These are phyloP conservation scores for Tetramorium alpestre DNA, from an alignment of 1,140 invertebrate genomes.

Conservation along the genomic window DNA sequence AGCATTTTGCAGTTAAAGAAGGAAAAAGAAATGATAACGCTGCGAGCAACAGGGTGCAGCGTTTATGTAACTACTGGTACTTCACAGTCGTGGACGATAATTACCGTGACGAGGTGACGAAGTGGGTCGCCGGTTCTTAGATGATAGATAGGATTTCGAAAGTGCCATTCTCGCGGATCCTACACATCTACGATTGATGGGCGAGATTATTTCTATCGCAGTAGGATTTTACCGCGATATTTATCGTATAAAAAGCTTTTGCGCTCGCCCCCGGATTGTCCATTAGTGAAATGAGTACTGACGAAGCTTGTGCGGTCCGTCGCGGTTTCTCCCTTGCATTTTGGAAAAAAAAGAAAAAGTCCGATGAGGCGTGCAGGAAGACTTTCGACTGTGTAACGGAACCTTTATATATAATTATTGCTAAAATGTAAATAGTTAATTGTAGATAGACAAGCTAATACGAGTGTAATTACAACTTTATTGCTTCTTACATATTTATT, in stretches of 20 bases:
- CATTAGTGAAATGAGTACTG: slow-evolving; percentile 24
- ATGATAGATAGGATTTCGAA: slow-evolving; percentile 40
- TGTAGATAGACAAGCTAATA: not conserved
- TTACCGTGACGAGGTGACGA: slow-evolving; percentile 17
- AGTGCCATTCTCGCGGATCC: not conserved
- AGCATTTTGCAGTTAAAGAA: slow-evolving; percentile 5
- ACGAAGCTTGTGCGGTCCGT: not conserved
- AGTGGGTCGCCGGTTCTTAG: slow-evolving; percentile 14
- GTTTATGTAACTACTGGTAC: not conserved
- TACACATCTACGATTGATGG: not conserved
- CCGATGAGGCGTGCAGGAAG: not conserved
- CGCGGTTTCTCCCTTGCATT: slow-evolving; percentile 32
- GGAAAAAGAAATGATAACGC: slow-evolving; percentile 14
- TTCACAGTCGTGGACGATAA: slow-evolving; percentile 45
- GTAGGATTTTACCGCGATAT: slow-evolving; percentile 16
- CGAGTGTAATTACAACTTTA: not conserved
- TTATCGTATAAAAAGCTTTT: slow-evolving; percentile 46
- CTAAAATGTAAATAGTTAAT: not conserved
- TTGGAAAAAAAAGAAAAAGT: slow-evolving; percentile 37
- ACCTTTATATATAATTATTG: not conserved
- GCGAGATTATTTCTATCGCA: slow-evolving; percentile 13
- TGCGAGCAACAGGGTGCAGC: not conserved
- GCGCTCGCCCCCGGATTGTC: not conserved
- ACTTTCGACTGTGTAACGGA: not conserved
- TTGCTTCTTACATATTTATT: not conserved